Evolutionary conservation across 2,797 vertebrate species (phyloP).

Genomic region (Phrynocephalus forsythii): DNA sequence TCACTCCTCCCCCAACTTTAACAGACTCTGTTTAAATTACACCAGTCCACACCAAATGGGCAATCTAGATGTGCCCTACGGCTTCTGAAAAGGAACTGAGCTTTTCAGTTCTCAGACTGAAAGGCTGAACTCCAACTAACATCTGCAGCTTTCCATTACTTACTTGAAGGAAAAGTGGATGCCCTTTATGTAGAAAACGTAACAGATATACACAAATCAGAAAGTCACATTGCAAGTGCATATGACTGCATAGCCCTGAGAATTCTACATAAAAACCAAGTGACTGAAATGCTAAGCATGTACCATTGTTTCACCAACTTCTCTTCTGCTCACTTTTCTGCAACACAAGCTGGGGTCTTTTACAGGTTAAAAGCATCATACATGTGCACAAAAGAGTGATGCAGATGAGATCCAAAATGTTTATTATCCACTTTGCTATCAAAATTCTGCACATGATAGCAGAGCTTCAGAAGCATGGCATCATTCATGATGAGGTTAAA

Average conservation of each 20-base stretch:
- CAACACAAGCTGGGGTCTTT: conserved; percentile 88
- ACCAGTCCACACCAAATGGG: too few relatives aligned
- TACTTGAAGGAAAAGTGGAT: conserved; percentile 87
- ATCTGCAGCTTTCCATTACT: conserved; percentile 73
- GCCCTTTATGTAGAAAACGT: conserved; percentile 75
- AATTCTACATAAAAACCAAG: conserved; percentile 90
- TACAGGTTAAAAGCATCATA: conserved; percentile 85
- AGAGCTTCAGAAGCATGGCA: conserved; percentile 81
- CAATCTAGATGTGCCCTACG: too few relatives aligned
- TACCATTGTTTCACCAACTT: conserved; percentile 83
- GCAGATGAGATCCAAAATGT: conserved; percentile 88
- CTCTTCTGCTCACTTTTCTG: conserved; percentile 86
- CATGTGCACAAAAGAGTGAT: conserved; percentile 87
- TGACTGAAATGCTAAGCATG: conserved; percentile 78
- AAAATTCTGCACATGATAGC: conserved; percentile 90
- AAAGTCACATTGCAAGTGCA: conserved; percentile 90
- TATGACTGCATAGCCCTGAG: conserved; percentile 90
- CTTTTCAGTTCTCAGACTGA: conserved; percentile 82
- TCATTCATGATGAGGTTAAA: conserved; percentile 94
- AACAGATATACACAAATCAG: conserved; percentile 67
- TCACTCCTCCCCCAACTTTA: neutral
- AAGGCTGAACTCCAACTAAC: conserved; percentile 81
- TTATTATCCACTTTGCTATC: conserved; percentile 87
- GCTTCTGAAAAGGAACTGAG: conserved; percentile 64
- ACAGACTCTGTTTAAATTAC: neutral